Conservation (phyloP, 2,113 vertebrate genomes). For the Nyctereutes procyonoides region DNA sequence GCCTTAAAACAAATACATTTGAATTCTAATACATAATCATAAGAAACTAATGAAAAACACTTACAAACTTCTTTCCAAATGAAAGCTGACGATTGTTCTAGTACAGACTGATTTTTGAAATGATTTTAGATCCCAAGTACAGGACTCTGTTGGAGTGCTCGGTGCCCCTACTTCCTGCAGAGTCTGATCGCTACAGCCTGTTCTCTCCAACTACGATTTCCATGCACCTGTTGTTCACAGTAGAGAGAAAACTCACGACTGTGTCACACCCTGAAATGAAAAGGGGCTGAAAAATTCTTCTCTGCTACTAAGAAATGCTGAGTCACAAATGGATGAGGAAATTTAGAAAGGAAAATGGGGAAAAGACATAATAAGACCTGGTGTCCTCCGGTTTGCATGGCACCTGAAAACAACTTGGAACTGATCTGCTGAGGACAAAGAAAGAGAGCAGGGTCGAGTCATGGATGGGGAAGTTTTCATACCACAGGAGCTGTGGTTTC, state of each 20-base stretch:
- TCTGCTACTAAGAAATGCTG: neutral
- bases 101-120: constrained; percentile 29
- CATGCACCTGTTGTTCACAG: constrained; percentile 19
- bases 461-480: neutral
- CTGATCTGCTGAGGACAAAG: neutral
- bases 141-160: neutral
- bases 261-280: neutral
- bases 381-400: neutral
- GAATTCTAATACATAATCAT: constrained; percentile 53
- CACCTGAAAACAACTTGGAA: neutral
- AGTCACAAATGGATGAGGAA: neutral
- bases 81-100: constrained; percentile 9
- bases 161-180: neutral
- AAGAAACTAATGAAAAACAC: constrained; percentile 54
- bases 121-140: constrained; percentile 15
- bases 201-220: neutral
- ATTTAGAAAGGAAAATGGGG: neutral
- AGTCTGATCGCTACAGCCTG: neutral
- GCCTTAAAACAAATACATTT: constrained; percentile 57
- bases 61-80: constrained; percentile 49
- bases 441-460: neutral
- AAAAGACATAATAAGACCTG: neutral
- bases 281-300: neutral
- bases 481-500: neutral
- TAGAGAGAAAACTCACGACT: constrained; percentile 3